Conservation (phyloP, 1,140 invertebrate genomes). For the Zaprionus ghesquierei region DNA sequence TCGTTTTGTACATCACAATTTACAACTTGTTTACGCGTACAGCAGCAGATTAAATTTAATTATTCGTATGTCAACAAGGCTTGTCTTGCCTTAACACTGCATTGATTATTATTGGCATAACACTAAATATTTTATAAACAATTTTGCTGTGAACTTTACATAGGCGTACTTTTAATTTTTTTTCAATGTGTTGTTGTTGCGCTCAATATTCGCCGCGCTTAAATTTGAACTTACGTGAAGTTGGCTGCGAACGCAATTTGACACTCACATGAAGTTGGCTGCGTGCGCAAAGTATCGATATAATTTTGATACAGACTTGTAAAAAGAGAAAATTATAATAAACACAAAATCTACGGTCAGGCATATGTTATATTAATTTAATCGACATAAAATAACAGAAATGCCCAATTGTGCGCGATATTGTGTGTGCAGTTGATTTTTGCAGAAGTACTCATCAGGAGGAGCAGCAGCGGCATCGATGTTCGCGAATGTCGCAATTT, state of each 20-base stretch:
- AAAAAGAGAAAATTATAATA: not conserved
- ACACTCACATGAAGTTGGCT: constrained; percentile 5
- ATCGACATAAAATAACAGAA: not conserved
- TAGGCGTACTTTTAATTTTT: not conserved
- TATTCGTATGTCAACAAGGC: not conserved
- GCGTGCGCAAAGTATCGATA: constrained; percentile 22
- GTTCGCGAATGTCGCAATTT: constrained; percentile 1
- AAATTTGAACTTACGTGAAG: constrained; percentile 18
- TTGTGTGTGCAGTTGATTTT: not conserved
- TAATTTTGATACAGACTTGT: not conserved
- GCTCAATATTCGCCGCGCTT: not conserved
- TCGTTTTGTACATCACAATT: not conserved
- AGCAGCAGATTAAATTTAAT: not conserved
- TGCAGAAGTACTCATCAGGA: not conserved
- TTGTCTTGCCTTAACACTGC: not conserved
- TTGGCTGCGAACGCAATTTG: constrained; percentile 17
- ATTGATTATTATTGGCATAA: too few species aligned
- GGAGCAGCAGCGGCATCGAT: not conserved
- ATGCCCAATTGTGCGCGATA: not conserved
- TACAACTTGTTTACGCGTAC: not conserved
- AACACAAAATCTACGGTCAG: not conserved
- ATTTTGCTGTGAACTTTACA: not conserved
- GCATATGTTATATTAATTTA: not conserved
- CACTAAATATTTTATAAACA: too few species aligned
- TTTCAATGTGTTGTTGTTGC: not conserved